Conservation (phyloP, 1,140 invertebrate species). For the Bathynomus jamesi region DNA sequence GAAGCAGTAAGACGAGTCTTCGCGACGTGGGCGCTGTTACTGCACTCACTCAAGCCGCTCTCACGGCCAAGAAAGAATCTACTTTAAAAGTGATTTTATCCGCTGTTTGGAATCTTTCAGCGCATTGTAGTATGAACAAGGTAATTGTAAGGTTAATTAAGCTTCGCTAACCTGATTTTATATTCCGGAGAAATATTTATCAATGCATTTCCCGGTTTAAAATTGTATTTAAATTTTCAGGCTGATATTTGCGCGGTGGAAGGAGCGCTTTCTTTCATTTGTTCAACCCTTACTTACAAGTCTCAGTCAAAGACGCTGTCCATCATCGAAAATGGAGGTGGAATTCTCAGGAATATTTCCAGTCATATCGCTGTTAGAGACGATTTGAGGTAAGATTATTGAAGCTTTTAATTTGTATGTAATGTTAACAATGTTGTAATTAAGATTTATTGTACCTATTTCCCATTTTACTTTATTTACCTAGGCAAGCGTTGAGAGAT, state of each 20-base stretch:
- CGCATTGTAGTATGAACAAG: conserved; percentile 89
- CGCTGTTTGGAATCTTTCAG: conserved; percentile 93
- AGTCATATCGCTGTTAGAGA: conserved; percentile 83
- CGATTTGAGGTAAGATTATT: conserved; percentile 67
- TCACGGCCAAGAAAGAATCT: conserved; percentile 71
- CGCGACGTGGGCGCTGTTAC: conserved; percentile 80
- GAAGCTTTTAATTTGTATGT: too few species aligned
- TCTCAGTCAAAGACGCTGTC: conserved; percentile 67
- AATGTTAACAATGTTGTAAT: background rate
- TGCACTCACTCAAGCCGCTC: conserved; percentile 32
- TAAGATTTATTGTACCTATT: conserved; percentile 6
- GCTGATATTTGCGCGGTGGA: conserved; percentile 80
- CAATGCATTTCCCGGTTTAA: conserved; percentile 63
- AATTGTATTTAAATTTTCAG: conserved; percentile 39
- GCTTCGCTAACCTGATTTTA: background rate
- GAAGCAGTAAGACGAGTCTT: conserved; percentile 77
- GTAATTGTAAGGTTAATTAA: conserved; percentile 34
- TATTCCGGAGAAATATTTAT: too few species aligned
- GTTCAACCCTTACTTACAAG: conserved; percentile 79
- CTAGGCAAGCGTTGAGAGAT: conserved; percentile 66
- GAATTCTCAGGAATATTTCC: conserved; percentile 88
- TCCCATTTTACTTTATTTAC: too few species aligned
- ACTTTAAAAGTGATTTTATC: conserved; percentile 89
- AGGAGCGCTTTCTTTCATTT: conserved; percentile 76
- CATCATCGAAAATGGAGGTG: conserved; percentile 91